phyloP scores from a whole-genome alignment of 2,113 vertebrate genomes.

The Piaya cayana region DNA sequence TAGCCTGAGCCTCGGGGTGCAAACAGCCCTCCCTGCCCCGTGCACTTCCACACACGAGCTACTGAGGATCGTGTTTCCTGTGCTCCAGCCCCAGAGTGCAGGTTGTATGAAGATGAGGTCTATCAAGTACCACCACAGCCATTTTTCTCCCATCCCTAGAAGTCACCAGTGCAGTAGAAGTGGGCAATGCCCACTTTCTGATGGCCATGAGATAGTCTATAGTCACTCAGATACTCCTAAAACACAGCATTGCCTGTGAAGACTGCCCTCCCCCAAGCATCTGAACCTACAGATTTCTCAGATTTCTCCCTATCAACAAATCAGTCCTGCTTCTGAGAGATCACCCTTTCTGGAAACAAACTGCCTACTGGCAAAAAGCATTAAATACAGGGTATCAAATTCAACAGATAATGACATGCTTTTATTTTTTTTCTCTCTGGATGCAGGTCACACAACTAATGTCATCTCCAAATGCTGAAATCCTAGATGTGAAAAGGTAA shows the following conservation, averaged over 20 bases:
- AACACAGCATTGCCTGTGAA: neutral
- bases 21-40: neutral
- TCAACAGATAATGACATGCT: conserved; percentile 24
- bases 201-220: neutral
- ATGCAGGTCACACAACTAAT: conserved; percentile 52
- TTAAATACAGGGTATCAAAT: conserved; percentile 34
- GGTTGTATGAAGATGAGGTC: neutral
- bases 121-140: neutral
- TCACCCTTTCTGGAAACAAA: conserved; percentile 21
- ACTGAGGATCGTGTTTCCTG: accelerated
- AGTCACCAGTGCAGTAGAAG: neutral
- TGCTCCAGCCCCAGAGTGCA: neutral
- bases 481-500: conserved; percentile 64
- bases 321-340: neutral
- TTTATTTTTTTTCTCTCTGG: conserved; percentile 13
- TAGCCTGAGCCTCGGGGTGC: neutral
- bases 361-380: conserved; percentile 26
- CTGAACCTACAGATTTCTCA: neutral
- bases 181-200: neutral
- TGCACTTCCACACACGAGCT: accelerated
- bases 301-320: neutral
- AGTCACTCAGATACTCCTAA: neutral
- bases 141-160: neutral
- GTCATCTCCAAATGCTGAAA: conserved; percentile 47
- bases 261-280: neutral